Evolutionary conservation across 2,888 invertebrate species (phyloP).

Genomic region (Nymphalis c-album): DNA sequence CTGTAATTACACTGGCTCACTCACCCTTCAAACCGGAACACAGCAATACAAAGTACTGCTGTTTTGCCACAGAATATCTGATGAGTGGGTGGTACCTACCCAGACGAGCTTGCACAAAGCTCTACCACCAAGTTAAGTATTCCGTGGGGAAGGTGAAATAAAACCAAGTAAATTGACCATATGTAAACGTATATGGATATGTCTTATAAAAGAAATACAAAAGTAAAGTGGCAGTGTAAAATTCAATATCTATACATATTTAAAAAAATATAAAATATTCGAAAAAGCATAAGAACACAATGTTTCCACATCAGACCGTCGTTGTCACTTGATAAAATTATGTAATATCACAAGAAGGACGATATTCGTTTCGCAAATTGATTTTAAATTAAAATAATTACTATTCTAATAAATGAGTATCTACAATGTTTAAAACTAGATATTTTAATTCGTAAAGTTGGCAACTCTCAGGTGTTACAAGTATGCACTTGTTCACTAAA

Average conservation of each 20-base stretch:
- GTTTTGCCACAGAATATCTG: too few relatives aligned
- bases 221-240: conserved; percentile 75
- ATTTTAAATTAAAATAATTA: conserved; percentile 41
- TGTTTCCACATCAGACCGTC: conserved; percentile 29
- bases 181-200: conserved; percentile 33
- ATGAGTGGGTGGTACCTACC: too few relatives aligned
- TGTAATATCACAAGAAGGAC: conserved; percentile 68
- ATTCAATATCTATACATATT: conserved; percentile 52
- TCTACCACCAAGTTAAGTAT: too few relatives aligned
- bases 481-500: conserved; percentile 50
- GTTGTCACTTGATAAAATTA: conserved; percentile 41
- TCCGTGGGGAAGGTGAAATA: conserved; percentile 41
- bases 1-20: too few relatives aligned
- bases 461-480: conserved; percentile 48
- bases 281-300: conserved; percentile 45
- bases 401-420: conserved; percentile 55
- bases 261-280: conserved; percentile 56
- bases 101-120: too few relatives aligned
- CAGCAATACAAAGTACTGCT: too few relatives aligned
- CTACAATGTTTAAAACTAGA: conserved; percentile 50
- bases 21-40: too few relatives aligned
- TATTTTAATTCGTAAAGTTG: conserved; percentile 51
- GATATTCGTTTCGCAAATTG: conserved; percentile 39
- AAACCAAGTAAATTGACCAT: conserved; percentile 35
- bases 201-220: conserved; percentile 45